Conservation (phyloP, 2,113 vertebrate species). For the Plestiodon gilberti region DNA sequence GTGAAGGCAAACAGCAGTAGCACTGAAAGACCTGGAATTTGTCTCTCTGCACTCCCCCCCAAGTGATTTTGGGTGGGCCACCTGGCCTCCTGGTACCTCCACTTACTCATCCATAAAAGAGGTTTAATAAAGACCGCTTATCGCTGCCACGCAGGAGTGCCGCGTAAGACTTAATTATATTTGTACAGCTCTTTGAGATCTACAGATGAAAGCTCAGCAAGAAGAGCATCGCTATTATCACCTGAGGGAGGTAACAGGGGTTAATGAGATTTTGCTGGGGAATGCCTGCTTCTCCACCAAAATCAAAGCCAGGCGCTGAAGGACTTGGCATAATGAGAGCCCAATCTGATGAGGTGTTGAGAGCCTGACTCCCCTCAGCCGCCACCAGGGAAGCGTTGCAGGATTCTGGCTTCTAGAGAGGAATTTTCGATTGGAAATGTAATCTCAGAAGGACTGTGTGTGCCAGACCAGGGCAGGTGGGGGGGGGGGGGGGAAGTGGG, state of each 20-base stretch:
- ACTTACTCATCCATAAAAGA: conserved; percentile 38
- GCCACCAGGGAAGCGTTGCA: conserved; percentile 38
- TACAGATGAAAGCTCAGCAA: conserved; percentile 16
- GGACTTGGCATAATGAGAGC: conserved; percentile 59
- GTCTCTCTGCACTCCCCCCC: not conserved
- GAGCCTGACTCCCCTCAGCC: conserved; percentile 42
- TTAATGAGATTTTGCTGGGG: conserved; percentile 63
- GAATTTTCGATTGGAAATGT: conserved; percentile 49
- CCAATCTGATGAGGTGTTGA: conserved; percentile 44
- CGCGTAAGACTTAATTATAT: conserved; percentile 35
- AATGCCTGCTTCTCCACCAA: conserved; percentile 57
- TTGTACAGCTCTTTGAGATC: conserved; percentile 54
- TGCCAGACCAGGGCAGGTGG: not conserved
- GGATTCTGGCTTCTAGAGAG: conserved; percentile 50
- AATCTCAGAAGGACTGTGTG: conserved; percentile 9
- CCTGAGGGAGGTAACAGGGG: conserved; percentile 32
- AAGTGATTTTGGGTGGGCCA: not conserved
- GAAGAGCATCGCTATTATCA: not conserved
- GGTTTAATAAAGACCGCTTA: conserved; percentile 44
- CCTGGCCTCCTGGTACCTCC: not conserved
- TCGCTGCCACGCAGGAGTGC: conserved; percentile 25
- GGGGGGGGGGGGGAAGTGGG: not conserved
- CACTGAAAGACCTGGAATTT: not conserved
- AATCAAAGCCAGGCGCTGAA: conserved; percentile 51
- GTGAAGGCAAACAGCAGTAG: not conserved